Evolutionary conservation across 1,140 invertebrate genomes (phyloP), one percentile per base, ranked within the genome.

Genomic region (Aphelinus certus): DNA sequence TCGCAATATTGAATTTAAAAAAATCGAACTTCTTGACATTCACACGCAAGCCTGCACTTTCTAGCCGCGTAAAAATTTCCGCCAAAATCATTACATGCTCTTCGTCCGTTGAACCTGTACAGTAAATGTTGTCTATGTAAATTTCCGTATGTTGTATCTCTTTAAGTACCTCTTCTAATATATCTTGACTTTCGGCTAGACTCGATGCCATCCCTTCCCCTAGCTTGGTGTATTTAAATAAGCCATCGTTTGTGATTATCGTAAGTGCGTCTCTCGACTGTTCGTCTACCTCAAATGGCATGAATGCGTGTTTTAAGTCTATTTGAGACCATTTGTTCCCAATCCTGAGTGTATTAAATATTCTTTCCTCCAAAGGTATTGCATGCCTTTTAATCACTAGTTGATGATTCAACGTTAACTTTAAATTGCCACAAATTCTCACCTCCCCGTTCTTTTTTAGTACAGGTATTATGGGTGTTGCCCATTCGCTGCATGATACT

Each of bases 381-480:
- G 85, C 85, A 77, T 84, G 82, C 45, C 83, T 81, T 49, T 85
- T 81, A 26, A 84, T 81, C 55, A 81, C 76, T 48, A 87, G 63
- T 42, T 73, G 75, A 61, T 77, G 81, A 75, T 88, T 88, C 3
- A 89, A 67, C 4, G 87, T 88, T 2, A 81, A 78, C 72, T 87
- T 87, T 81, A 87, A 90, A 81, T 91, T 89, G 1, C 81, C 84
- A 78, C 88, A 89, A 49, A 91, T 81, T 42, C 89, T 74, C 51
- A 87, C 76, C 26, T 79, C 76, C 6, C 85, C 86, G 77, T 90
- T 81, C 1, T 81, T 64, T 74, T 91, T 91, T 42, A 81, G 51
- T 1, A 90, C 85, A 2, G 86, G 80, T 0, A 91, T 89, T 5
- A 91, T 78, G 0, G 88, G 89, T 4, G 89, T 86, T 3, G 85